Evolutionary conservation across 1,140 invertebrate species (phyloP).

Genomic region (Drusus annulatus): DNA sequence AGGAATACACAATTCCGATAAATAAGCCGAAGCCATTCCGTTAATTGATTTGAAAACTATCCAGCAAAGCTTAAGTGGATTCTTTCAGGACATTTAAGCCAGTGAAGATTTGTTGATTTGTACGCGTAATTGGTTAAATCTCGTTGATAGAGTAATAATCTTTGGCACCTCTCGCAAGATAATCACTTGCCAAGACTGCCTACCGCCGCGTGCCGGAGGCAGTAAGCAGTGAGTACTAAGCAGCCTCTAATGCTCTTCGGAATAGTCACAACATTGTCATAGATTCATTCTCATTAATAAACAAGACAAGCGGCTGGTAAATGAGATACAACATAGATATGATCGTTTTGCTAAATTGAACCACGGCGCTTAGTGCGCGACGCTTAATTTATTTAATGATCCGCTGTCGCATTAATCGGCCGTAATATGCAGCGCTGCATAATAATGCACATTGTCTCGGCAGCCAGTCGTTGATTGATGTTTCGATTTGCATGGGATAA

Average conservation of each 20-base stretch:
- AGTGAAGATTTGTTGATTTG: too few relatives aligned
- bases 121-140: too few relatives aligned
- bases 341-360: conserved; percentile 29
- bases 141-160: neutral
- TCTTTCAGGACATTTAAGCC: too few relatives aligned
- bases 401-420: conserved; percentile 29
- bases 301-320: neutral
- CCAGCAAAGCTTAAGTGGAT: too few relatives aligned
- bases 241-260: neutral
- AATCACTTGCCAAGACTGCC: neutral
- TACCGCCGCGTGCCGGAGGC: too few relatives aligned
- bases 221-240: too few relatives aligned
- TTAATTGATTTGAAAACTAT: too few relatives aligned
- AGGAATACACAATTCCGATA: too few relatives aligned
- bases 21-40: too few relatives aligned
- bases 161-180: neutral
- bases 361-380: conserved; percentile 14
- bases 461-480: conserved; percentile 8
- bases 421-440: conserved; percentile 5
- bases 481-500: conserved; percentile 20
- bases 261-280: conserved; percentile 3
- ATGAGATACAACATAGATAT: conserved; percentile 20
- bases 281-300: conserved; percentile 20
- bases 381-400: conserved; percentile 32
- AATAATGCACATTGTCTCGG: conserved; percentile 11